Evolutionary conservation across 1,140 invertebrate genomes (phyloP), one percentile per base, ranked within the genome.

Genomic region (Bilobella aurantiaca): DNA sequence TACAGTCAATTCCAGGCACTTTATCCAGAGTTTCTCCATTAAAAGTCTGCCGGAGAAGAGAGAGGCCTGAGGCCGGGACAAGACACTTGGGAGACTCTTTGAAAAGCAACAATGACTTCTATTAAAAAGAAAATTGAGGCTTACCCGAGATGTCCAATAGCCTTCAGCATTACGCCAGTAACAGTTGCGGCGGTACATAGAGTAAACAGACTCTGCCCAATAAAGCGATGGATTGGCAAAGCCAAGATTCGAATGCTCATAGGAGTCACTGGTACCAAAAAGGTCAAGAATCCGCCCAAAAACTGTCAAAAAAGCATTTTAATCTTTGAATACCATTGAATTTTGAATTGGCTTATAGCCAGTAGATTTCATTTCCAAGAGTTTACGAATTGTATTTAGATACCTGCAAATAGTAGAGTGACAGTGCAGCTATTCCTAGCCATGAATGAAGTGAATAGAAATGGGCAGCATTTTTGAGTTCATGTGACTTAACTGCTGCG

Each of bases 371-470:
- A n/a, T n/a, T n/a, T n/a, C n/a, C n/a, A n/a, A n/a, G n/a, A n/a
- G n/a, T n/a, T n/a, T n/a, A n/a, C n/a, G n/a, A n/a, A n/a, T n/a
- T n/a, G n/a, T n/a, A 58, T 16, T 31, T 1, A 42, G 21, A 31
- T 59, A 72, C 71, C 64, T 72, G 71, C 63, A 64, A 64, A 53
- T 73, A 73, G 47, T 68, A 73, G 0, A 70, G 31, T 25, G 65
- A 59, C 29, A 73, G 62, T 18, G 71, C 71, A 0, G 42, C 58
- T 18, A 73, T 34, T 63, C 71, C 71, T 28, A 73, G 23, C 66
- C 71, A 73, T 53, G 68, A 70, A 63, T 73, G 71, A 21, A 70
- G 30, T 1, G 47, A 67, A 63, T 64, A 68, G 59, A 73, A 70
- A 61, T 73, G 61, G 0, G 57, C 58, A 1, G 46, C 1, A 23